These are phyloP conservation scores for Cacatua alba DNA, from an alignment of 2,113 vertebrate species.

Conservation along the genomic window DNA sequence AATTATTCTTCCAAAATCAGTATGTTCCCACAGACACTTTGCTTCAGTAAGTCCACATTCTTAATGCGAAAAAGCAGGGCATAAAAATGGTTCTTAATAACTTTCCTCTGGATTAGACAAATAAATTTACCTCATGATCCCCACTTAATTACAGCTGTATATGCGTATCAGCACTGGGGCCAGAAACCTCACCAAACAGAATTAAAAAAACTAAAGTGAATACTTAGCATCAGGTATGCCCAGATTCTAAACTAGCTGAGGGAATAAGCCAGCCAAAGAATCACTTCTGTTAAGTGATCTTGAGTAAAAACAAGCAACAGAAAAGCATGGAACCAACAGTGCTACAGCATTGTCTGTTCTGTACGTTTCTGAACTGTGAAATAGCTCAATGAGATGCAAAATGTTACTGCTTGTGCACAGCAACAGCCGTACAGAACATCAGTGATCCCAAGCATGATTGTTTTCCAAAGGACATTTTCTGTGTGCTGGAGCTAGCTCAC, in stretches of 20 bases:
- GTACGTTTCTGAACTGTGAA: background rate
- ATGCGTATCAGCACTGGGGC: background rate
- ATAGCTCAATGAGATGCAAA: background rate
- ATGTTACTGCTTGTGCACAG: background rate
- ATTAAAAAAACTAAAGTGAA: background rate
- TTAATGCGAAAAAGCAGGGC: background rate
- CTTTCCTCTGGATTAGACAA: background rate
- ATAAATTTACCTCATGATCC: background rate
- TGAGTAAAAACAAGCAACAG: background rate
- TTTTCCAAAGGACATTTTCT: background rate
- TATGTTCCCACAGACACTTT: background rate
- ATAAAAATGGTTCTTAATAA: background rate
- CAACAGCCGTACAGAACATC: background rate
- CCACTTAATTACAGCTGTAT: background rate
- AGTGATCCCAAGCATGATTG: background rate
- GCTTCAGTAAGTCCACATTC: background rate
- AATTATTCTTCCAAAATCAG: background rate
- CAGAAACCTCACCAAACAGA: background rate
- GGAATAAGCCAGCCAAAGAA: background rate
- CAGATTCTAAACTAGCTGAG: background rate
- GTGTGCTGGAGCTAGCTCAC: background rate
- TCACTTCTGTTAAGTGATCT: background rate
- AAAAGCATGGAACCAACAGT: background rate
- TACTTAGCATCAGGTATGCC: background rate
- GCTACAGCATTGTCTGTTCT: background rate